A percentile compares a stretch with the other conserved stretches of the same genome.
phyloP scores from a whole-genome alignment of 2,888 invertebrate genomes.

The Ellobium chinense region DNA sequence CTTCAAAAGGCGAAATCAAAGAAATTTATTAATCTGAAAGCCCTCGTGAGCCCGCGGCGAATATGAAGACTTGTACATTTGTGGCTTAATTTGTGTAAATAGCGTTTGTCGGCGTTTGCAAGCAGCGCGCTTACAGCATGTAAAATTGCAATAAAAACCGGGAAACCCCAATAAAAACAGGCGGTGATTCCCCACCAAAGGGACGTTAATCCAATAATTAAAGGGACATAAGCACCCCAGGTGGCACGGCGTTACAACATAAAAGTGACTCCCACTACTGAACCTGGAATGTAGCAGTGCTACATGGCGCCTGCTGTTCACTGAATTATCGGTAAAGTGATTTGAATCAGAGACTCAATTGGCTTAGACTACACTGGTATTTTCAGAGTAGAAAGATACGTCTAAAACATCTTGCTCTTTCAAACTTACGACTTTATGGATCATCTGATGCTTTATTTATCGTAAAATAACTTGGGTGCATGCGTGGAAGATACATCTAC shows the following conservation, averaged over 20 bases:
- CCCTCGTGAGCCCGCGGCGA: not conserved
- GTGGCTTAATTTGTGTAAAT: not conserved
- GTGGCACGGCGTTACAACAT: not conserved
- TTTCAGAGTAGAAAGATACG: too few relatives aligned
- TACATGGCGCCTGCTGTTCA: too few relatives aligned
- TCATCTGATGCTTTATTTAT: too few relatives aligned
- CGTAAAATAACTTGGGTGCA: too few relatives aligned
- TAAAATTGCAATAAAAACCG: not conserved
- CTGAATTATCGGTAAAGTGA: too few relatives aligned
- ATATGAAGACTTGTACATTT: not conserved
- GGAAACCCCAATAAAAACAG: not conserved
- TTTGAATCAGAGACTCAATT: too few relatives aligned
- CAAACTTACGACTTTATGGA: too few relatives aligned
- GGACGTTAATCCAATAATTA: not conserved
- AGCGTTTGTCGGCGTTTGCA: not conserved
- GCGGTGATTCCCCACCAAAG: not conserved
- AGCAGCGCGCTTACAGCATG: not conserved
- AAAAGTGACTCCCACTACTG: too few relatives aligned
- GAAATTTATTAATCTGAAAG: not conserved
- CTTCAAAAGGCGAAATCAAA: not conserved
- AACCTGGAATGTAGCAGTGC: too few relatives aligned
- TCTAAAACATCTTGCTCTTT: too few relatives aligned
- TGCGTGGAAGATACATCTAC: too few relatives aligned
- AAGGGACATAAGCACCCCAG: slow-evolving; percentile 19
- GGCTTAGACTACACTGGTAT: too few relatives aligned